Percentiles rank a stretch among this genome's conserved stretches.
Conservation (phyloP, 2,113 vertebrate species). For the Raja brachyura region DNA sequence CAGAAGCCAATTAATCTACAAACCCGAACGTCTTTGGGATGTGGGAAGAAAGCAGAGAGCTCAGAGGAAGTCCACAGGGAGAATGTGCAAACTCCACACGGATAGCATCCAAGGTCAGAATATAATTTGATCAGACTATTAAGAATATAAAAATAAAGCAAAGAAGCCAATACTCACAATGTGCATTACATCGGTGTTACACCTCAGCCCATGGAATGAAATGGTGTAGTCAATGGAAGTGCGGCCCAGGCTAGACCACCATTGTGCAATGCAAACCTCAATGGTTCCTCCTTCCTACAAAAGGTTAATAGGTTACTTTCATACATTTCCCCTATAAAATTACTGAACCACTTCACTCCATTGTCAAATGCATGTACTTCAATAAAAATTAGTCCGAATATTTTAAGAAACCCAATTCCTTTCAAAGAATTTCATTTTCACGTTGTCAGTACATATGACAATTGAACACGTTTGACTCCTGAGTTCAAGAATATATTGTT, state of each 20-base stretch:
- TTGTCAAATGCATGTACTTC: too few species aligned
- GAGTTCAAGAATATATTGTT: neutral
- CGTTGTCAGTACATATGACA: too few species aligned
- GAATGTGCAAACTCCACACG: too few species aligned
- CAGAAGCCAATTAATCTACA: too few species aligned
- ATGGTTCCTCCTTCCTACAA: slow-evolving; percentile 31
- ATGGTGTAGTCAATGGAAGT: slow-evolving; percentile 23
- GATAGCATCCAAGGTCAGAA: too few species aligned
- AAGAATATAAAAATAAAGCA: neutral
- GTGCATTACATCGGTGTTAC: slow-evolving; percentile 17
- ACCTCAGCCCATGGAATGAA: slow-evolving; percentile 37
- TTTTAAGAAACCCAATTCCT: neutral
- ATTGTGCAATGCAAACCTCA: slow-evolving; percentile 39
- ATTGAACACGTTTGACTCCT: too few species aligned
- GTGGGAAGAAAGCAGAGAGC: too few species aligned
- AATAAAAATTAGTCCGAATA: neutral
- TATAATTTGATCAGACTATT: neutral
- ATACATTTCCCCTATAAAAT: neutral
- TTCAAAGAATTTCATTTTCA: neutral
- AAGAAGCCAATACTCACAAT: slow-evolving; percentile 28
- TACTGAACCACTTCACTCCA: neutral
- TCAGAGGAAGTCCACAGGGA: too few species aligned
- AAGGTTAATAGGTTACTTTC: neutral
- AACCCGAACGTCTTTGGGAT: too few species aligned
- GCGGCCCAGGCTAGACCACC: slow-evolving; percentile 38